Percentiles rank a stretch among this genome's conserved stretches.
Evolutionary conservation across 2,888 invertebrate genomes (phyloP).

Genomic region (Platycnemis pennipes): DNA sequence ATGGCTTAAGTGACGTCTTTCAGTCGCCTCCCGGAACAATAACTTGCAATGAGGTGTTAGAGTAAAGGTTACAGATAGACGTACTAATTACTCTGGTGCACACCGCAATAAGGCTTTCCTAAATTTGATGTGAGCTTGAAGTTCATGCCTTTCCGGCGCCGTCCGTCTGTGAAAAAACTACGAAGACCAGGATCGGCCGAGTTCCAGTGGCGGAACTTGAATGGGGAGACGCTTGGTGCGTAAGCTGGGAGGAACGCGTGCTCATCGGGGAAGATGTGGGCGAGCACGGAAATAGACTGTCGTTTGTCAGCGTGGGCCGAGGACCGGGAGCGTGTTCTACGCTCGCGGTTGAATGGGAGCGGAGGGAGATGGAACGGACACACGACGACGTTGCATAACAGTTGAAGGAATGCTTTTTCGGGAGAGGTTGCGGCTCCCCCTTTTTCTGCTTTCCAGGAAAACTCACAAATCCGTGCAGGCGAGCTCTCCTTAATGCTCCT

Average conservation of each 20-base stretch:
- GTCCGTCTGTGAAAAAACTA: too few relatives aligned
- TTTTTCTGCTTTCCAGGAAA: conserved; percentile 3
- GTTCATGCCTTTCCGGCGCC: too few relatives aligned
- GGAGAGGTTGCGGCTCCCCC: not conserved
- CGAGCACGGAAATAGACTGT: conserved; percentile 60
- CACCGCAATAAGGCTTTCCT: too few relatives aligned
- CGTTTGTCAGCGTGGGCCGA: conserved; percentile 67
- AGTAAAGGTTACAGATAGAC: too few relatives aligned
- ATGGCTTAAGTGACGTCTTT: too few relatives aligned
- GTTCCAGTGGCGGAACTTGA: not conserved
- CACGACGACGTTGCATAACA: conserved; percentile 43
- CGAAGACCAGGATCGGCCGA: not conserved
- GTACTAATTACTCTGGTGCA: too few relatives aligned
- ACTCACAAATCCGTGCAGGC: not conserved
- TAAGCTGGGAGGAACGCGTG: not conserved
- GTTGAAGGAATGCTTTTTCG: not conserved
- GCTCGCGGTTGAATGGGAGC: not conserved
- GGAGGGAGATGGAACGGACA: not conserved
- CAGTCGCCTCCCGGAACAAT: too few relatives aligned
- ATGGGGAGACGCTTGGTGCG: not conserved
- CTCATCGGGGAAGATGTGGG: not conserved
- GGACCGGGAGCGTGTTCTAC: not conserved
- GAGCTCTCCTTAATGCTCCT: not conserved
- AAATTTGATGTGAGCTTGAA: too few relatives aligned
- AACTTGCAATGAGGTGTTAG: too few relatives aligned